Base-by-base conservation (phyloP, 2,888 invertebrate genomes). In the Sminthurides aquaticus region DNA sequence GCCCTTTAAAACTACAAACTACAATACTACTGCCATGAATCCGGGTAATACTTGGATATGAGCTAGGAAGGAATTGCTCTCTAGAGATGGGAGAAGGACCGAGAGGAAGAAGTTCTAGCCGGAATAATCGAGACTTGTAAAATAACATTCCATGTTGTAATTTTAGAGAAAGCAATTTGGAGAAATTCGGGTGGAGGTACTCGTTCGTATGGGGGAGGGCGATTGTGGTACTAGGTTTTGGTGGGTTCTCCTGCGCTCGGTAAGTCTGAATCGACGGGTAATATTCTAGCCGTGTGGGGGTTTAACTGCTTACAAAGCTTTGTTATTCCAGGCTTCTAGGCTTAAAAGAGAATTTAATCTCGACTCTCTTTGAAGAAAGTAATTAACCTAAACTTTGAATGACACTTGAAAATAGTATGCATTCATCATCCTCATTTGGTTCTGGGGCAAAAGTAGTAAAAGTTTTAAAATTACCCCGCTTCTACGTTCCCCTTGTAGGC, bases 81-180 rank as follows among this genome's bases (percentile, higher is more conserved):
- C 52, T 52, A 15, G 52, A 52, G 52, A 52, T 20, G 52, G 20
- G 20, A 20, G 52, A 20, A 22, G 52, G 20, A 52, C 18, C 18
- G 5, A 5, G 52, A 15, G 52, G 20, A 52, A 8, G 15, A 52
- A 8, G 52, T 22, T 52, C 52, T 18, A 5, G 20, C 20, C 20
- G 20, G 52, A 52, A 20, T 52, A 52, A 52, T 52, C 52, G 52
- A 22, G 18, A 52, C 8, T 52, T 52, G 52, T 52, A 20, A 52
- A 52, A 52, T 52, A 15, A 52, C 52, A 52, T 20, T 52, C 20
- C 22, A 22, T 52, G 22, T 15, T 52, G 52, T 20, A 52, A 52
- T 52, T 52, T 52, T 20, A 52, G 43, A 34, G 43, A 34, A 15
- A 34, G 43, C 43, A 34, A 34, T 34, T 34, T 15, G 43, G 43